Evolutionary conservation across 2,888 invertebrate species (phyloP), one percentile per base, ranked within the genome.

Genomic region (Syrista parreyssii): DNA sequence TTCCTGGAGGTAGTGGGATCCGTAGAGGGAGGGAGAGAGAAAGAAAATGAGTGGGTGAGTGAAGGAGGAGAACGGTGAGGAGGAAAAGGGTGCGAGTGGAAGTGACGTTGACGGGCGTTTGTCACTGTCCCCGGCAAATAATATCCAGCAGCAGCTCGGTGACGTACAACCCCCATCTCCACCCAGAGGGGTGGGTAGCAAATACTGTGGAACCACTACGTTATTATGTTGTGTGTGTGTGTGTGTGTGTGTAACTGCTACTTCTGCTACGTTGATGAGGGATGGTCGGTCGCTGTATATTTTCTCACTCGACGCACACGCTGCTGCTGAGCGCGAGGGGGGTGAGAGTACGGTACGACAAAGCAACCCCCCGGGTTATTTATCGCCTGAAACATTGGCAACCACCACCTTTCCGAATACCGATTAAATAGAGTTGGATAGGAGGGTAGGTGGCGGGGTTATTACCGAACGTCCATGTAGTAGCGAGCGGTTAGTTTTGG

Each of bases 271-370:
- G 71, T 12, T 71, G 71, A 40, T 74, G 76, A 73, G 77, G 74
- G 77, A 83, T 77, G 79, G 75, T 76, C 79, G 91, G 92, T 92
- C 92, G 93, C 92, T 92, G 93, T 92, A 84, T 84, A 84, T 82
- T 84, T 82, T 83, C 81, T 81, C 80, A 83, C 80, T 80, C 79
- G 80, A 79, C 82, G 80, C 84, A 81, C 81, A 55, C 55, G 6
- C 9, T 55, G 23, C 9, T 2, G 23, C 23, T 23, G 23, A 55
- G 55, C 55, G 55, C 0, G 9, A 23, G 55, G 23, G 55, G 55
- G 23, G 23, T 55, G 55, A 55, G 9, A 23, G 55, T 55, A 23
- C 55, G 55, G 55, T 23, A 55, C 23, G 55, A 55, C 15, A 23
- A 55, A 55, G 55, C 23, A 55, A 23, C 55, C 55, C 34, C 9